phyloP scores from a whole-genome alignment of 2,113 vertebrate species.

The Paradoxurus hermaphroditus region DNA sequence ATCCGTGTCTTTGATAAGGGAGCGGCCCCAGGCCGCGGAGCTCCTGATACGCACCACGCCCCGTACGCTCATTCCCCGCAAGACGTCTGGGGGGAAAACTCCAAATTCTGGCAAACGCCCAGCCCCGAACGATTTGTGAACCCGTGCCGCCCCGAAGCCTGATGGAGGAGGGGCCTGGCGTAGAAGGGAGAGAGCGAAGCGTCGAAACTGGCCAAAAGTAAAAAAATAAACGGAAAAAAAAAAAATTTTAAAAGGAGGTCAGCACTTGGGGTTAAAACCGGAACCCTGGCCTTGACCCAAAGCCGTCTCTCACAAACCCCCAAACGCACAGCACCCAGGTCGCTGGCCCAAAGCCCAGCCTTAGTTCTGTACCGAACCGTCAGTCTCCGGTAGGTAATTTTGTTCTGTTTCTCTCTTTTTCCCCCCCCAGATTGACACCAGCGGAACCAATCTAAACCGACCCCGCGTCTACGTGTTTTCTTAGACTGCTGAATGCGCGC shows the following conservation, averaged over 20 bases:
- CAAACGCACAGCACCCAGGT: background rate
- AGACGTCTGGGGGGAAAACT: background rate
- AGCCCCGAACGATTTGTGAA: background rate
- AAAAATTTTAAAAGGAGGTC: background rate
- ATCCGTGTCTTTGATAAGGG: background rate
- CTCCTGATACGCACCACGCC: no score
- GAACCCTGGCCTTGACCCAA: background rate
- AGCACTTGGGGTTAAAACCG: background rate
- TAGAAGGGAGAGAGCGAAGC: conserved; percentile 28
- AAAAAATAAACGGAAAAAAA: no score
- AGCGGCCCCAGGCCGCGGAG: background rate
- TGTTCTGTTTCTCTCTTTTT: background rate
- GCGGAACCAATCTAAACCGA: background rate
- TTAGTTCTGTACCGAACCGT: background rate
- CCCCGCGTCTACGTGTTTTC: background rate
- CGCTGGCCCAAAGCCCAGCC: background rate
- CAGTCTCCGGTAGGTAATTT: background rate
- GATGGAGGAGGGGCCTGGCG: background rate
- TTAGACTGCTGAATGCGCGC: background rate
- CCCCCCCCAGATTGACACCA: background rate
- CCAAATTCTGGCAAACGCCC: background rate
- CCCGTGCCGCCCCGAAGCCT: background rate
- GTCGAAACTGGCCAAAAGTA: background rate
- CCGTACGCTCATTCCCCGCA: no score
- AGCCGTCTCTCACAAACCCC: background rate